Conservation (phyloP, 2,113 vertebrate species). For the Anarrhichthys ocellatus region DNA sequence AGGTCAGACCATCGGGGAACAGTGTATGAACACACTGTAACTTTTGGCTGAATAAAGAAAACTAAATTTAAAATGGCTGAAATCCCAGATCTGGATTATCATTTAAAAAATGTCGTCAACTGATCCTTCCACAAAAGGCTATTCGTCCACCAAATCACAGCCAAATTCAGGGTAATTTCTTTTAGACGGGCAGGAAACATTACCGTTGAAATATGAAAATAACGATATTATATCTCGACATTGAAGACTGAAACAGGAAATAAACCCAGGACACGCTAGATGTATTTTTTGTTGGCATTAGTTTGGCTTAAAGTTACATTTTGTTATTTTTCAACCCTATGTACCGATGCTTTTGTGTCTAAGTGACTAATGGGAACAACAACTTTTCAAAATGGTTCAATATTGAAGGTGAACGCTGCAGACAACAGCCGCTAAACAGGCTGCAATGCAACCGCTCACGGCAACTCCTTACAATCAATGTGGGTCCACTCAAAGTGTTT, state of each 20-base stretch:
- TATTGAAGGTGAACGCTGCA: no score
- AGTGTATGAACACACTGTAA: not conserved
- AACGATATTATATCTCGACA: not conserved
- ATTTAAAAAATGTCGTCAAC: conserved; percentile 17
- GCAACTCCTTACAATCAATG: not conserved
- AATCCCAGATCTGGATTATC: conserved; percentile 49
- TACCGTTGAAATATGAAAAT: not conserved
- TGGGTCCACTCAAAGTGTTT: not conserved
- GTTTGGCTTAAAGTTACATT: not conserved
- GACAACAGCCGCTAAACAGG: no score
- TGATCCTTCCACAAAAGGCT: conserved; percentile 23
- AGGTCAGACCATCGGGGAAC: conserved; percentile 26
- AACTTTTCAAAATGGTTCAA: no score
- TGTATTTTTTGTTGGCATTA: not conserved
- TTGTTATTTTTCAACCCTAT: not conserved
- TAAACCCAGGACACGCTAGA: not conserved
- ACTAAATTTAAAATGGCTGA: conserved; percentile 38
- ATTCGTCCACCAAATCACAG: conserved; percentile 11
- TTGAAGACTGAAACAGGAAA: not conserved
- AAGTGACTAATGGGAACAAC: not conserved
- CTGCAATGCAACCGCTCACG: no score
- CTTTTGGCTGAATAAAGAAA: conserved; percentile 30
- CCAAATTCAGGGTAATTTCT: not conserved
- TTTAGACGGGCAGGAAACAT: conserved; percentile 4
- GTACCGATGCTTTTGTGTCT: not conserved